Evolutionary conservation across 2,113 vertebrate genomes (phyloP).

Genomic region (Syngnathus scovelli): DNA sequence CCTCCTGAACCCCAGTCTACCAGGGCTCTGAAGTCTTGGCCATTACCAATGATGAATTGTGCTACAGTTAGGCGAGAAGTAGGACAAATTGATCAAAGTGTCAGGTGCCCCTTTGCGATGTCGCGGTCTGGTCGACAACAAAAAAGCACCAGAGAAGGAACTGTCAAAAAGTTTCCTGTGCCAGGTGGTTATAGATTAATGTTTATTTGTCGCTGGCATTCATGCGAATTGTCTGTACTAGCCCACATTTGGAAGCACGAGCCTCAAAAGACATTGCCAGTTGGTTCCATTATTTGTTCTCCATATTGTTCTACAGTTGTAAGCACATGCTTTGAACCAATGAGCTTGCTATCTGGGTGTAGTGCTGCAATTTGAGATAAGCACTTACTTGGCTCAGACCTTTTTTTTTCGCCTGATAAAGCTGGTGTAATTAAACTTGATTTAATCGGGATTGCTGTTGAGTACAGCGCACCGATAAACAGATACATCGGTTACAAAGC

Average conservation of each 20-base stretch:
- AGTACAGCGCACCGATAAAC: constrained; percentile 61
- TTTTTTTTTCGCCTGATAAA: constrained; percentile 67
- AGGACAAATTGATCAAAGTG: constrained; percentile 80
- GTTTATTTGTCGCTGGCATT: constrained; percentile 59
- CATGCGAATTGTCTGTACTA: constrained; percentile 44
- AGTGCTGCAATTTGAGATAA: constrained; percentile 71
- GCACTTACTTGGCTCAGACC: constrained; percentile 60
- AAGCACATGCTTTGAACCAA: constrained; percentile 53
- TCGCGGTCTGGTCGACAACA: constrained; percentile 62
- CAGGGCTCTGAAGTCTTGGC: constrained; percentile 58
- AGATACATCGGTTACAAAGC: constrained; percentile 69
- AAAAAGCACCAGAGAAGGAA: constrained; percentile 52
- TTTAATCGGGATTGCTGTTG: constrained; percentile 73
- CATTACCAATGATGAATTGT: constrained; percentile 78
- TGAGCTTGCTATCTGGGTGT: constrained; percentile 57
- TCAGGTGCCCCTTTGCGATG: constrained; percentile 74
- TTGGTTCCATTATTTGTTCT: constrained; percentile 45
- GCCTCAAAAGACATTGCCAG: constrained; percentile 28
- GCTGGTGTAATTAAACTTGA: constrained; percentile 76
- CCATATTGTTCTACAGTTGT: constrained; percentile 41
- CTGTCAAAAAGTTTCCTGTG: constrained; percentile 65
- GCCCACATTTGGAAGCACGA: constrained; percentile 46
- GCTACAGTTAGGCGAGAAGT: constrained; percentile 73
- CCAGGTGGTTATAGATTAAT: constrained; percentile 63
- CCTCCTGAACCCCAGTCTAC: constrained; percentile 55